Evolutionary conservation across 1,140 invertebrate genomes (phyloP).

Genomic region (Hormaphis cornu): DNA sequence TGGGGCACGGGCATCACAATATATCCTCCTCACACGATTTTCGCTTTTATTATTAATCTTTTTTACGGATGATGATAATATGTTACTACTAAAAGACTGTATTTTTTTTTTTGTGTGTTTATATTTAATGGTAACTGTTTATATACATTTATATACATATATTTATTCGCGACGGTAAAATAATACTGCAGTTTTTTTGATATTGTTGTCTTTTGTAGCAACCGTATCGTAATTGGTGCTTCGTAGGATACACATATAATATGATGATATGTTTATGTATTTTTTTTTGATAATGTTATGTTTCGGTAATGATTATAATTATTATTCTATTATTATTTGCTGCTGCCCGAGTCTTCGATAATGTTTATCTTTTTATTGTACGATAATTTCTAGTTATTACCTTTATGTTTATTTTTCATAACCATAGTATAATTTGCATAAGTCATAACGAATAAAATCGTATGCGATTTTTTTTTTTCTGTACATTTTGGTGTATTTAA

Average conservation of each 20-base stretch:
- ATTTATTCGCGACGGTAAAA: background rate
- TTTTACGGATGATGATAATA: slow-evolving; percentile 2
- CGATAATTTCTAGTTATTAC: slow-evolving; percentile 2
- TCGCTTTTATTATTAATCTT: background rate
- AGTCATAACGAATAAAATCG: slow-evolving; percentile 5
- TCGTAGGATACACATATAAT: background rate
- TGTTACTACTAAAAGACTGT: slow-evolving; percentile 32
- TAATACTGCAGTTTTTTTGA: slow-evolving; percentile 17
- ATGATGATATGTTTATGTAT: background rate
- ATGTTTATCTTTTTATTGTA: slow-evolving; percentile 28
- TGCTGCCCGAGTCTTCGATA: background rate
- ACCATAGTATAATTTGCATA: background rate
- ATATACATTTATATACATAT: slow-evolving; percentile 21
- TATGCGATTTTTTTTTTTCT: background rate
- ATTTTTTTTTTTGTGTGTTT: slow-evolving; percentile 16
- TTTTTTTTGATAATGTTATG: background rate
- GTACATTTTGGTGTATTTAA: too few relatives aligned
- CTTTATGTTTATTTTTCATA: background rate
- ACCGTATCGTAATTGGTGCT: slow-evolving; percentile 21
- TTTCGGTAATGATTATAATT: slow-evolving; percentile 7
- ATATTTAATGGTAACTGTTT: slow-evolving; percentile 15
- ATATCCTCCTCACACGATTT: background rate
- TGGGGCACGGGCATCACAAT: background rate
- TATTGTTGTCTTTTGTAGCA: slow-evolving; percentile 8
- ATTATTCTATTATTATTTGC: slow-evolving; percentile 6